These are phyloP conservation scores for Maconellicoccus hirsutus DNA, from an alignment of 1,140 invertebrate species.

Conservation along the genomic window DNA sequence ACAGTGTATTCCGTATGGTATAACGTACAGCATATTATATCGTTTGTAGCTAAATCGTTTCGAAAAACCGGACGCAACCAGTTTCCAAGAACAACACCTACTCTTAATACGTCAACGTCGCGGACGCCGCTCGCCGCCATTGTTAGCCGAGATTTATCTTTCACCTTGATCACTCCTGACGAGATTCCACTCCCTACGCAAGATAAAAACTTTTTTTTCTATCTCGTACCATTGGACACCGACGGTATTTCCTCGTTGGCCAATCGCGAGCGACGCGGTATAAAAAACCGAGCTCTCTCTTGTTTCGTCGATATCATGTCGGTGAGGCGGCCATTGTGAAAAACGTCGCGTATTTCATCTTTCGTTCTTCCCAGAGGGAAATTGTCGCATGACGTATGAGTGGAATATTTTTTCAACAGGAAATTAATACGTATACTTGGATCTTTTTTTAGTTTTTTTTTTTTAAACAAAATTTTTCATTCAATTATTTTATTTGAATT, in stretches of 20 bases:
- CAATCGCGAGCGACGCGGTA: neutral
- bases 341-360: too few species aligned
- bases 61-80: slow-evolving; percentile 15
- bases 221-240: slow-evolving; percentile 17
- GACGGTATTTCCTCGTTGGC: neutral
- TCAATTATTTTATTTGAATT: too few species aligned
- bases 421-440: too few species aligned
- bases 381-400: too few species aligned
- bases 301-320: too few species aligned
- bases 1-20: too few species aligned
- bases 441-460: too few species aligned
- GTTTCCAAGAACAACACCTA: slow-evolving; percentile 21
- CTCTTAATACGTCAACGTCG: neutral
- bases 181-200: slow-evolving; percentile 3
- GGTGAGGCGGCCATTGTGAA: neutral
- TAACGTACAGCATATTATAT: too few species aligned
- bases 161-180: slow-evolving; percentile 14
- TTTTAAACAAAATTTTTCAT: too few species aligned
- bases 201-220: slow-evolving; percentile 10
- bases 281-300: too few species aligned
- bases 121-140: neutral
- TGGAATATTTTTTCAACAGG: too few species aligned
- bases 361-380: too few species aligned
- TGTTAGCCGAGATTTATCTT: slow-evolving; percentile 15
- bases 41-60: neutral